Conservation (phyloP, 2,888 invertebrate species). For the Cosmia pyralina region DNA sequence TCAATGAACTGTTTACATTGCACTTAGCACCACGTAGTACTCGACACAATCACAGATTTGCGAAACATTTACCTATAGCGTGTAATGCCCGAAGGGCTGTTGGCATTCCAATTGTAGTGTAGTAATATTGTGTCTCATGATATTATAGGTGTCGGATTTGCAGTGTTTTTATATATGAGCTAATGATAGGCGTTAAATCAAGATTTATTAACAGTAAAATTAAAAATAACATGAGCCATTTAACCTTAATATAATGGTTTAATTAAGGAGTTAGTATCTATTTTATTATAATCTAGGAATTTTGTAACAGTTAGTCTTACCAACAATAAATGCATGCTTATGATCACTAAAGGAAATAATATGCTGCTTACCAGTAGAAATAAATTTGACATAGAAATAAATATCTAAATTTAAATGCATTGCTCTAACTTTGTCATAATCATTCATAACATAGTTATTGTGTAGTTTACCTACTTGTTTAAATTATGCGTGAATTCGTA, state of each 20-base stretch:
- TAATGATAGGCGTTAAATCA: slow-evolving; percentile 40
- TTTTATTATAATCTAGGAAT: neutral
- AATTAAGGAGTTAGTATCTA: slow-evolving; percentile 3
- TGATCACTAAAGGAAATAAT: too few species aligned
- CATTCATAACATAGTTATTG: slow-evolving; percentile 49
- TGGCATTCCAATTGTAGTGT: slow-evolving; percentile 34
- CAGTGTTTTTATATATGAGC: slow-evolving; percentile 24
- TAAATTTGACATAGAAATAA: slow-evolving; percentile 8
- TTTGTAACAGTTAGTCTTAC: neutral
- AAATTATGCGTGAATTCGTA: slow-evolving; percentile 63
- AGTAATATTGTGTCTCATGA: slow-evolving; percentile 26
- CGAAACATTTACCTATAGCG: slow-evolving; percentile 56
- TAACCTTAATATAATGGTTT: slow-evolving; percentile 42
- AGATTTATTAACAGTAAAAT: slow-evolving; percentile 27
- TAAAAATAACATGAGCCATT: slow-evolving; percentile 12
- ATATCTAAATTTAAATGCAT: slow-evolving; percentile 7
- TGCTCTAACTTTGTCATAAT: slow-evolving; percentile 44
- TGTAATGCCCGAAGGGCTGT: slow-evolving; percentile 33
- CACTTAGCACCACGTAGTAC: slow-evolving; percentile 62
- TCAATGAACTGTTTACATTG: slow-evolving; percentile 66
- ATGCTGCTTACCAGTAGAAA: too few species aligned
- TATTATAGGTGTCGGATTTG: slow-evolving; percentile 6
- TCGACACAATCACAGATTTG: slow-evolving; percentile 56
- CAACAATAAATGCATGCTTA: neutral
- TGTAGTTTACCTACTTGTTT: slow-evolving; percentile 55